Evolutionary conservation across 1,140 invertebrate genomes (phyloP).

Genomic region (Atta colombica): DNA sequence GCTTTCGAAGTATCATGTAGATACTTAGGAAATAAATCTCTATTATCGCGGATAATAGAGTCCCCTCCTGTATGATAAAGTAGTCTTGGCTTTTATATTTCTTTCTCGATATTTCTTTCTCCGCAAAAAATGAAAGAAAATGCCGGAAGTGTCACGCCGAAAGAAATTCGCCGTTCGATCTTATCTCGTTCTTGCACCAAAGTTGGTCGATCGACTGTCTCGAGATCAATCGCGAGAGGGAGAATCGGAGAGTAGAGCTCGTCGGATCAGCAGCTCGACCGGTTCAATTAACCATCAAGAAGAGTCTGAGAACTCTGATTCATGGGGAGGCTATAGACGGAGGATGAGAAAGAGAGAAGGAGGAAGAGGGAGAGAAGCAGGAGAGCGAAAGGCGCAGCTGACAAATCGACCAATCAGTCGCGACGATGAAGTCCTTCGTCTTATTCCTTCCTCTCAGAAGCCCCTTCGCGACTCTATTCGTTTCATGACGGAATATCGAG

Average conservation of each 20-base stretch:
- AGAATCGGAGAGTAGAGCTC: conserved; percentile 24
- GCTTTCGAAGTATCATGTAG: background rate
- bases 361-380: conserved; percentile 3
- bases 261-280: conserved; percentile 74
- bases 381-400: conserved; percentile 62
- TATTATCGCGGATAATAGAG: conserved; percentile 46
- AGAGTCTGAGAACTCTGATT: conserved; percentile 70
- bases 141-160: conserved; percentile 15
- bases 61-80: conserved; percentile 40
- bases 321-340: conserved; percentile 45
- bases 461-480: conserved; percentile 65
- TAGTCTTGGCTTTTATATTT: conserved; percentile 43
- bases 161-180: conserved; percentile 63
- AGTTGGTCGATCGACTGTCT: conserved; percentile 62
- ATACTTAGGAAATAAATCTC: conserved; percentile 45
- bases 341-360: conserved; percentile 18
- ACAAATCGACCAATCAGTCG: conserved; percentile 83
- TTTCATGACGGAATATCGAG: background rate
- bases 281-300: conserved; percentile 77
- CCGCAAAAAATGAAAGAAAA: conserved; percentile 7
- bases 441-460: conserved; percentile 73
- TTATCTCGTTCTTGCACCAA: conserved; percentile 38
- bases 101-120: conserved; percentile 11
- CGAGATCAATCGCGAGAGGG: conserved; percentile 67
- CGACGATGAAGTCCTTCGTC: conserved; percentile 81